Conservation (phyloP, 2,888 invertebrate species). For the Callimorpha dominula region DNA sequence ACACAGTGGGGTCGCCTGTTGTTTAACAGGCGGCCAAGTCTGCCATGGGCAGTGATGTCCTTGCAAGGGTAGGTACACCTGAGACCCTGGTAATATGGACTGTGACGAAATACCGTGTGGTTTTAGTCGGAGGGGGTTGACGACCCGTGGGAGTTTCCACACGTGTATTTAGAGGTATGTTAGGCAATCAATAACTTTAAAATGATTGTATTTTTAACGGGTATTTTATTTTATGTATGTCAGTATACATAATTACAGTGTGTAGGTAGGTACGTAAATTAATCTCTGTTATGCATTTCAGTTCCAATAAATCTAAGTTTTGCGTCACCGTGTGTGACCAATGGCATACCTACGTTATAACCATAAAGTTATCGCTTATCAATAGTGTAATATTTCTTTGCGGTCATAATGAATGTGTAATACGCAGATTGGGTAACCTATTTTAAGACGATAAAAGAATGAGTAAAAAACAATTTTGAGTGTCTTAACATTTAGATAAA, state of each 20-base stretch:
- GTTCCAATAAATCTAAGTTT: constrained; percentile 33
- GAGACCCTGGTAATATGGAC: too few species aligned
- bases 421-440: constrained; percentile 22
- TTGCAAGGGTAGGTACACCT: too few species aligned
- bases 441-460: constrained; percentile 16
- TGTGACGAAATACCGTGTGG: too few species aligned
- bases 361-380: constrained; percentile 57
- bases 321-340: constrained; percentile 30
- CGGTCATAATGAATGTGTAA: constrained; percentile 17
- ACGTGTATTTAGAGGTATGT: neutral
- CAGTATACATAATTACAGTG: neutral
- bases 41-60: too few species aligned
- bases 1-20: too few species aligned
- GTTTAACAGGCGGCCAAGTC: too few species aligned
- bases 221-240: neutral
- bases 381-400: constrained; percentile 34
- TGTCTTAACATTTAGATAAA: constrained; percentile 3
- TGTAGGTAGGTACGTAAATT: constrained; percentile 2
- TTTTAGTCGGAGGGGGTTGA: too few species aligned
- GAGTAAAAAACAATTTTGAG: constrained; percentile 8
- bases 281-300: constrained; percentile 12
- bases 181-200: neutral
- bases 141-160: too few species aligned
- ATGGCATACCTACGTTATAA: constrained; percentile 10
- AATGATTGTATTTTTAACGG: neutral